Percentiles rank a stretch among this genome's conserved stretches.
Evolutionary conservation across 2,113 vertebrate genomes (phyloP).

Genomic region (Lampris megalopsis): DNA sequence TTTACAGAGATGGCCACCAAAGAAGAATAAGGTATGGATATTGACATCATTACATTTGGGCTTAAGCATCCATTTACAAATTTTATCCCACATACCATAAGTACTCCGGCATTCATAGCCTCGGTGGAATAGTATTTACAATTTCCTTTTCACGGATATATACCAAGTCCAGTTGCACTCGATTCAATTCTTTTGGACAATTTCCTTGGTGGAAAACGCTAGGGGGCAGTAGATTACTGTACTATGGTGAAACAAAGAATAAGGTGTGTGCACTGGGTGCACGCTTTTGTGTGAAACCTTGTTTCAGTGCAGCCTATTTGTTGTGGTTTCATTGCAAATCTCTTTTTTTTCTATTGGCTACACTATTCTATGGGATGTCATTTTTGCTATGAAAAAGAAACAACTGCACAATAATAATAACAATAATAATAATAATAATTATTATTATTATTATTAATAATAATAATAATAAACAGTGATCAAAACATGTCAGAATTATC

Average conservation of each 20-base stretch:
- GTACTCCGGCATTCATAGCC: not conserved
- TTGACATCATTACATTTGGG: slow-evolving; percentile 1
- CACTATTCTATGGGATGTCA: slow-evolving; percentile 47
- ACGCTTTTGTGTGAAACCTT: slow-evolving; percentile 68
- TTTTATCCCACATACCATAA: not conserved
- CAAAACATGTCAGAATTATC: slow-evolving; percentile 55
- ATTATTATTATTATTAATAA: no score
- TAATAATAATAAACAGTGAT: slow-evolving; percentile 56
- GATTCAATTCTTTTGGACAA: no score
- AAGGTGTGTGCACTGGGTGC: slow-evolving; percentile 31
- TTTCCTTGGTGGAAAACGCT: slow-evolving; percentile 47
- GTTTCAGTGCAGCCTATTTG: slow-evolving; percentile 50
- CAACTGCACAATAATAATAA: not conserved
- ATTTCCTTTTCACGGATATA: no score
- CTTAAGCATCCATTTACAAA: not conserved
- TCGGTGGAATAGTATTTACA: no score
- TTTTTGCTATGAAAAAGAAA: slow-evolving; percentile 42
- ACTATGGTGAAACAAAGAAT: slow-evolving; percentile 65
- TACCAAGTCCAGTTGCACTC: no score
- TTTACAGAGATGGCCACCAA: slow-evolving; percentile 70
- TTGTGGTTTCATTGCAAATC: slow-evolving; percentile 44
- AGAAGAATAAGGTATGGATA: slow-evolving; percentile 73
- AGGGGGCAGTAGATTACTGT: slow-evolving; percentile 84
- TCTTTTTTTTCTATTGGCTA: slow-evolving; percentile 64
- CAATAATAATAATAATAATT: no score